Percentiles rank a stretch among this genome's conserved stretches.
These are phyloP conservation scores for Phaenicophaeus curvirostris DNA, from an alignment of 2,797 vertebrate species.

Conservation along the genomic window DNA sequence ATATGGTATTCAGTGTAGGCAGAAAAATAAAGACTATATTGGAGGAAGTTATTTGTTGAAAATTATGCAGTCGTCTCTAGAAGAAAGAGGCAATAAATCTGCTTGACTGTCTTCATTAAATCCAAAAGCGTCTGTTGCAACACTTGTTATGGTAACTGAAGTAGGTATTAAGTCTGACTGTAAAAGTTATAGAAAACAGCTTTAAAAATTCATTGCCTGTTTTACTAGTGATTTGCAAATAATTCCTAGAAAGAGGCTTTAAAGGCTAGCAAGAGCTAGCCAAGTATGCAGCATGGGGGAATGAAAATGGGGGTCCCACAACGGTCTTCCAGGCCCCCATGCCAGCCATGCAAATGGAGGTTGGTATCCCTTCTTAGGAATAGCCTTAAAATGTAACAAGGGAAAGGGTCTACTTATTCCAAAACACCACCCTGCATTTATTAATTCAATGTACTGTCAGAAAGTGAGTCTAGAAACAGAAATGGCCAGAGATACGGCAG, in stretches of 20 bases:
- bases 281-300: background rate
- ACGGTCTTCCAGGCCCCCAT: background rate
- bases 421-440: background rate
- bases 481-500: background rate
- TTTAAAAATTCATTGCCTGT: constrained; percentile 44
- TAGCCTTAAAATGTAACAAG: background rate
- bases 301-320: background rate
- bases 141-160: constrained; percentile 5
- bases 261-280: background rate
- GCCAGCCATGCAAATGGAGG: background rate
- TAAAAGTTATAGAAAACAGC: constrained; percentile 23
- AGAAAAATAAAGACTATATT: background rate
- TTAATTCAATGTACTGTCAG: background rate
- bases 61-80: background rate
- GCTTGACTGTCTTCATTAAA: constrained; percentile 26
- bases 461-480: background rate
- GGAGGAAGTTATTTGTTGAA: background rate
- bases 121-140: constrained; percentile 30
- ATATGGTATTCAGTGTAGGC: background rate
- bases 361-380: background rate
- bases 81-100: constrained; percentile 32
- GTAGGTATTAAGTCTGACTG: constrained; percentile 21
- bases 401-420: background rate
- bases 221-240: constrained; percentile 33
- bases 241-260: background rate